Evolutionary conservation across 2,888 invertebrate genomes (phyloP).

Genomic region (Trachelus stipa): DNA sequence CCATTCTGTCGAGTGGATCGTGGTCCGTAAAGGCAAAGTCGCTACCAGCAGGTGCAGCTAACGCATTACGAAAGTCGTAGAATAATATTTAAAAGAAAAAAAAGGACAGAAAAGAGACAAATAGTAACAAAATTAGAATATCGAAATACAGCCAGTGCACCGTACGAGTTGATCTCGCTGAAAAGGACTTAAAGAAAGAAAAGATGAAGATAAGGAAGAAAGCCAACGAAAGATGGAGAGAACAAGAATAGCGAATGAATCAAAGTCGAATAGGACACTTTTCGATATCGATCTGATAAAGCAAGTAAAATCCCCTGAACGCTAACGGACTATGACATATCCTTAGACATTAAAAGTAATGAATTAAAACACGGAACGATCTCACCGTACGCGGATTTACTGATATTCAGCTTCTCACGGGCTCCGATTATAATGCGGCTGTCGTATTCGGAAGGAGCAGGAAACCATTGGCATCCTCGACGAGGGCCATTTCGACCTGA

Average conservation of each 20-base stretch:
- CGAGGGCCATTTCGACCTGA: background rate
- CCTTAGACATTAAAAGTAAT: conserved; percentile 26
- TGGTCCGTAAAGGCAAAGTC: background rate
- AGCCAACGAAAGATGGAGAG: conserved; percentile 21
- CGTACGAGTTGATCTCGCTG: background rate
- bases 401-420: background rate
- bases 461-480: background rate
- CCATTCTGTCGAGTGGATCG: background rate
- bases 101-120: background rate
- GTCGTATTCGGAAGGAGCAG: background rate
- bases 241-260: conserved; percentile 10
- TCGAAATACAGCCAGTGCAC: background rate
- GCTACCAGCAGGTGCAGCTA: background rate
- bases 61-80: background rate
- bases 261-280: conserved; percentile 25
- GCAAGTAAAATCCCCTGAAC: conserved; percentile 36
- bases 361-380: conserved; percentile 21
- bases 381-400: conserved; percentile 5
- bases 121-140: background rate
- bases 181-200: conserved; percentile 14
- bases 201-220: conserved; percentile 25
- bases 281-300: conserved; percentile 25
- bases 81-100: background rate
- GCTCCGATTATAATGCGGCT: background rate
- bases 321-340: conserved; percentile 24